Evolutionary conservation across 1,140 invertebrate species (phyloP), one percentile per base, ranked within the genome.

Genomic region (Pseudobourletiella spinata): DNA sequence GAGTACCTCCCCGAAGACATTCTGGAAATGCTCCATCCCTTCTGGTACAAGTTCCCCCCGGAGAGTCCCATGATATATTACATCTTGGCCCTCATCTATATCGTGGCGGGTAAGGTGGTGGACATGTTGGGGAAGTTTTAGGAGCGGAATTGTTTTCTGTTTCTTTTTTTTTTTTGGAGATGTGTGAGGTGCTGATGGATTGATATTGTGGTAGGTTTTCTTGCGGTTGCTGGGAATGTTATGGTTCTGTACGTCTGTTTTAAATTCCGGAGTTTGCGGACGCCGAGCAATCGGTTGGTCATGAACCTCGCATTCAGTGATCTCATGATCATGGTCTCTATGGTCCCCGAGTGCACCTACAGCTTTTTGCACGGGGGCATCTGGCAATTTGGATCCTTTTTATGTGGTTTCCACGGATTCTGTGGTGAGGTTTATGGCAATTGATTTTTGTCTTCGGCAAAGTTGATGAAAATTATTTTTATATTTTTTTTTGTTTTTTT

Each of bases 241-340:
- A 28, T 68, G 16, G 66, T 68, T 46, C 44, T 68, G 14, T 56
- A 56, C 26, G 66, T 68, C 50, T 68, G 65, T 46, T 54, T 60
- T 59, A 61, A 61, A n/a, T 65, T 58, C 43, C 44, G 52, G 16
- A 48, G 56, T 42, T 63, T 78, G 14, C 67, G 76, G 52, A 77
- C 74, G 2, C 76, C 77, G 26, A 73, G 76, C 15, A 78, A 78
- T 61, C 73, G 77, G 70, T 72, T 77, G 28, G 71, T 78, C 2
- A 70, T 78, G 26, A 77, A 76, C 62, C 68, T 78, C 24, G 76
- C 76, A 18, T 51, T 77, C 26, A 72, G 73, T 63, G 77, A 78
- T 67, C 60, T 73, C 22, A 28, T 68, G 14, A 71, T 73, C 58
- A 70, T 68, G 66, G 46, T 66, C 24, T 30, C 63, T 14, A 69